Base-by-base conservation (phyloP, 2,888 invertebrate genomes). In the Pachliopta kotzebuea region DNA sequence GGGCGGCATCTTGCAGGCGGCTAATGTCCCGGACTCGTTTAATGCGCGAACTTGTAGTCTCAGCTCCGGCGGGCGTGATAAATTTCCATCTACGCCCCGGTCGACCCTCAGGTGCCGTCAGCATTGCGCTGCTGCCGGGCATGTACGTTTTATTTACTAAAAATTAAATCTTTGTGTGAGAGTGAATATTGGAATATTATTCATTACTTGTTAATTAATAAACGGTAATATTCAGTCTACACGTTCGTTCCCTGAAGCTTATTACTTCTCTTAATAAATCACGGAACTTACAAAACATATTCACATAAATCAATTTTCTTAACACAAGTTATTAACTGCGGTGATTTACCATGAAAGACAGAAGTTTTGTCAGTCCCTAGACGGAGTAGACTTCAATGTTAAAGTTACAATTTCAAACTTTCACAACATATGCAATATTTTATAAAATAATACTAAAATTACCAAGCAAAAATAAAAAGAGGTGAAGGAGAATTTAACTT, bases 1-100 rank as follows among this genome's bases (percentile, higher is more conserved):
- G 90, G 88, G 88, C 87, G 89, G 91, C 90, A 90, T 90, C 90
- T 91, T 90, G 90, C 90, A 90, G 82, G 83, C 86, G 86, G 88
- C 89, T 90, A 90, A 90, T 90, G 90, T 88, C 84, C 87, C 89
- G 85, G 88, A 90, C 80, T 90, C 89, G 89, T 90, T 90, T 90
- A 90, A 90, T 90, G 89, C 88, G 90, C 88, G 87, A 91, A 91
- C 90, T 91, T 90, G 88, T 87, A 86, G 85, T 79, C 87, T 85
- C 82, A 76, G 85, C 86, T 86, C 87, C 85, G 84, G 83, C 86
- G 88, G 88, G 85, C 84, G 88, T 82, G 87, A 91, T 90, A 90
- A 90, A 90, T 91, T 86, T 88, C 83, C 86, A 90, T 89, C 90
- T 85, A 81, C 76, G 80, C 73, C 79, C 80, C 77, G 74, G 75